Base-by-base conservation (phyloP, 1,140 invertebrate species). In the Zaprionus kolodkinae region DNA sequence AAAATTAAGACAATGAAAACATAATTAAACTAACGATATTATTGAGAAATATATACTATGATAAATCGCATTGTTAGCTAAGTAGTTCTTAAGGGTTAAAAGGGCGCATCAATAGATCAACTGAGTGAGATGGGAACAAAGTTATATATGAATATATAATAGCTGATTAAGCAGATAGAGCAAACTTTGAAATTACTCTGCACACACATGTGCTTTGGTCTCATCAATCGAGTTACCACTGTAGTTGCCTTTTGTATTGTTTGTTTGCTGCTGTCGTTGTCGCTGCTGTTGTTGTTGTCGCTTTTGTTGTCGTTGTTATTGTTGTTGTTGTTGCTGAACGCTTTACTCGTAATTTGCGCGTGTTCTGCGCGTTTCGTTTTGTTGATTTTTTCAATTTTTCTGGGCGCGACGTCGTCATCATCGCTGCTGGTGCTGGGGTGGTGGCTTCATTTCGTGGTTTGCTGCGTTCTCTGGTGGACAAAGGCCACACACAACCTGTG, bases 331-430 rank as follows among this genome's bases (percentile, higher is more conserved):
- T 48, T 68, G 15, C 13, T 33, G 35, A 35, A 27, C 33, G 54
- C 38, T 61, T 67, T 71, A 30, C n/a, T 72, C 40, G 43, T 43
- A 50, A 57, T 48, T 62, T 72, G 64, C 62, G 61, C 54, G 54
- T 72, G 61, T 63, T 65, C 54, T 65, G 69, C 40, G 61, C 61
- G 38, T 65, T 64, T 56, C n/a, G 15, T 72, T 72, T 66, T 72
- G 69, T 66, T 66, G 69, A 48, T 72, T 65, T 57, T 57, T 57
- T 65, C 62, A 66, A 65, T 66, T 59, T 66, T 72, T 65, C 50
- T 55, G 69, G 69, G 40, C 54, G 69, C 56, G 56, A 25, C 62
- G 62, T 72, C 52, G 33, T 66, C 48, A 64, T 56, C 27, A 27
- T n/a, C 40, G 30, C 48, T 50, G 56, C 48, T 30, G 36, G 13